Conservation (phyloP, 2,797 vertebrate genomes). For the Ctenopoma kingsleyae region DNA sequence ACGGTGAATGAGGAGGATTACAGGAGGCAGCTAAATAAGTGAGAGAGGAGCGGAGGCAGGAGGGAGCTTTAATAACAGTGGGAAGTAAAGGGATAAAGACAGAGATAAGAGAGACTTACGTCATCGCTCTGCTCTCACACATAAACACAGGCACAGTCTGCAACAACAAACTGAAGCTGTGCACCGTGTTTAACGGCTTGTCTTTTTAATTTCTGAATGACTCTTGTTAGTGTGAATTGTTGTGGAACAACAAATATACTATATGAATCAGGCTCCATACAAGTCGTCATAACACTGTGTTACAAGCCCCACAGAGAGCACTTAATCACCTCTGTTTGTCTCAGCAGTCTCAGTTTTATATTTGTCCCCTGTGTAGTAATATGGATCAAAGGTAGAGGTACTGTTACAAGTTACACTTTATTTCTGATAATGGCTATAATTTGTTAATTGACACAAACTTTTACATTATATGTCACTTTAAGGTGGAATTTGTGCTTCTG, state of each 20-base stretch:
- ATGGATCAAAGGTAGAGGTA: background rate
- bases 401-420: background rate
- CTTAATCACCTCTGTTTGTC: constrained; percentile 44
- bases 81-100: constrained; percentile 47
- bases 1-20: constrained; percentile 44
- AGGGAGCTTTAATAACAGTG: constrained; percentile 43
- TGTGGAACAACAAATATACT: constrained; percentile 24
- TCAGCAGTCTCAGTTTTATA: constrained; percentile 8
- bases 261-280: constrained; percentile 33
- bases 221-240: constrained; percentile 34
- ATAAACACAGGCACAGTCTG: constrained; percentile 29
- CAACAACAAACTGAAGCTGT: constrained; percentile 20
- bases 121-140: constrained; percentile 30
- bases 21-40: constrained; percentile 27
- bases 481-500: too few species aligned
- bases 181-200: constrained; percentile 18
- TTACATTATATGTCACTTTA: too few species aligned
- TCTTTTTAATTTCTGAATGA: constrained; percentile 51
- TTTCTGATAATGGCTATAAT: background rate
- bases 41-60: constrained; percentile 14
- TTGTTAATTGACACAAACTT: too few species aligned
- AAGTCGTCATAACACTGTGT: constrained; percentile 24
- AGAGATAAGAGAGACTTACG: constrained; percentile 38
- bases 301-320: constrained; percentile 31
- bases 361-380: constrained; percentile 9